Percentiles rank a stretch among this genome's conserved stretches.
Evolutionary conservation across 2,797 vertebrate genomes (phyloP).

Genomic region (Neopelma chrysocephalum): DNA sequence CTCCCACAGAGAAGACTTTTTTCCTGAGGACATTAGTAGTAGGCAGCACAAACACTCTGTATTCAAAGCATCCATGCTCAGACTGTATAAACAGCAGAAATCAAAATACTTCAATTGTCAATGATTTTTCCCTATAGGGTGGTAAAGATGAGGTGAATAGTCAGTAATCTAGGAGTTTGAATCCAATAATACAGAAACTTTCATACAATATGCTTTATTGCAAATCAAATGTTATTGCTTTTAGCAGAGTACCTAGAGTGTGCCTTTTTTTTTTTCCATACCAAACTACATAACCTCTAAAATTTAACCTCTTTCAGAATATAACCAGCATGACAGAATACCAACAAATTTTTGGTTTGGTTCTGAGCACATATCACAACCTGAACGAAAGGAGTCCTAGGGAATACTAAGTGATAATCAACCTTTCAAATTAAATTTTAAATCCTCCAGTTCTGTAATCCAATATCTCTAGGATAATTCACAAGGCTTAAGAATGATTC

Average conservation of each 20-base stretch:
- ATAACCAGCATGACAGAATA: not conserved
- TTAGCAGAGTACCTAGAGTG: not conserved
- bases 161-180: slow-evolving; percentile 22
- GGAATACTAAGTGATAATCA: not conserved
- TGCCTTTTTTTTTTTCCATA: not conserved
- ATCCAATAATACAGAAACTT: slow-evolving; percentile 40
- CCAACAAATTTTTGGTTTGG: not conserved
- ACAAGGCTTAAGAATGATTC: not conserved
- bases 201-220: not conserved
- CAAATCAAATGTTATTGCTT: slow-evolving; percentile 40
- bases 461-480: not conserved
- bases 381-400: not conserved
- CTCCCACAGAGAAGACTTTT: not conserved
- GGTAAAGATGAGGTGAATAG: slow-evolving; percentile 13
- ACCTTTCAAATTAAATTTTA: not conserved
- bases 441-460: not conserved
- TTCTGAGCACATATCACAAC: not conserved
- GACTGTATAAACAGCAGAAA: slow-evolving; percentile 39
- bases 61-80: not conserved
- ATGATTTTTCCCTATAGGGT: not conserved
- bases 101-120: slow-evolving; percentile 39
- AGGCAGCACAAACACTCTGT: not conserved
- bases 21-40: not conserved
- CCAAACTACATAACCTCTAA: not conserved
- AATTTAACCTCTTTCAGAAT: slow-evolving; percentile 8